Evolutionary conservation across 2,888 invertebrate genomes (phyloP).

Genomic region (Choreutis nemorana): DNA sequence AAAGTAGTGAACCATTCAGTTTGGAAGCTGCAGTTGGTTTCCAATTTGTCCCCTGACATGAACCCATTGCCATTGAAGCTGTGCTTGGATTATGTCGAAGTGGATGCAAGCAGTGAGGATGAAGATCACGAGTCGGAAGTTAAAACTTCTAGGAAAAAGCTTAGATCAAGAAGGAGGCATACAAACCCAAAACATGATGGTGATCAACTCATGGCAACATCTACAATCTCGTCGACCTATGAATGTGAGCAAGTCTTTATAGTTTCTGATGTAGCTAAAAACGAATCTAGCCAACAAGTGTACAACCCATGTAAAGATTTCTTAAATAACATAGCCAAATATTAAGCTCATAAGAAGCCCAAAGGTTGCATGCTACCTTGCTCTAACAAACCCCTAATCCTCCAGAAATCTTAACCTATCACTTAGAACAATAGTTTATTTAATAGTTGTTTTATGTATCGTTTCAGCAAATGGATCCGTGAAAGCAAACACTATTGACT

Average conservation of each 20-base stretch:
- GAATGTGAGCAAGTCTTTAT: constrained; percentile 33
- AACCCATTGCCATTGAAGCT: constrained; percentile 46
- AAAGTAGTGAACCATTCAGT: constrained; percentile 71
- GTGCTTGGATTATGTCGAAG: constrained; percentile 54
- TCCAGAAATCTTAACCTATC: no score
- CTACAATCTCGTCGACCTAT: constrained; percentile 40
- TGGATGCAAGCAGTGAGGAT: constrained; percentile 53
- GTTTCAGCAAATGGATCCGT: constrained; percentile 31
- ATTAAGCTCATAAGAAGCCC: no score
- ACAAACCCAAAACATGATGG: constrained; percentile 41
- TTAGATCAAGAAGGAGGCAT: constrained; percentile 36
- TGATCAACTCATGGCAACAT: constrained; percentile 41
- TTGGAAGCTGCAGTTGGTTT: constrained; percentile 78
- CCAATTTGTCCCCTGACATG: constrained; percentile 56
- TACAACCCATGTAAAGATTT: no score
- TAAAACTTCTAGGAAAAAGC: constrained; percentile 39
- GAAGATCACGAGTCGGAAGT: constrained; percentile 41
- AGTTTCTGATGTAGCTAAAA: no score
- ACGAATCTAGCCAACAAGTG: no score
- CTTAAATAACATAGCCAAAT: no score
- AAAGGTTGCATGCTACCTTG: no score
- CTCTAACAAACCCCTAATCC: no score
- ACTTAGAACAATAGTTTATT: no score
- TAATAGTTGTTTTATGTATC: constrained; percentile 14
- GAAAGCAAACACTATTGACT: constrained; percentile 44